Conservation (phyloP, 2,113 vertebrate species). For the Gobius niger region DNA sequence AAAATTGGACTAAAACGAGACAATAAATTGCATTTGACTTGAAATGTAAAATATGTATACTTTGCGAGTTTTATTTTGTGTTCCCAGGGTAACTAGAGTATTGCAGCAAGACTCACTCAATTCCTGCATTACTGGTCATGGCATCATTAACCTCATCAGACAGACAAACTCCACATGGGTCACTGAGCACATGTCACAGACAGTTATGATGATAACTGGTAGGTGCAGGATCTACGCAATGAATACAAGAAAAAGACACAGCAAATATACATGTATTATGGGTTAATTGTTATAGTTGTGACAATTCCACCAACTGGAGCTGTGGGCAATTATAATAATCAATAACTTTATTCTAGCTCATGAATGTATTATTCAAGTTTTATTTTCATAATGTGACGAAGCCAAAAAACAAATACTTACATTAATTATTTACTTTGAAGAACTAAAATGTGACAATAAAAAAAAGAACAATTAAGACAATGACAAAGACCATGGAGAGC, state of each 20-base stretch:
- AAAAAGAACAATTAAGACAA: constrained; percentile 35
- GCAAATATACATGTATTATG: background rate
- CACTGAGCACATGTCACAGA: constrained; percentile 55
- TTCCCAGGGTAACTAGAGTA: background rate
- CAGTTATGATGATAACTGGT: constrained; percentile 32
- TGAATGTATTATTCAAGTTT: background rate
- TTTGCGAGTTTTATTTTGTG: background rate
- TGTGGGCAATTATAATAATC: too few relatives aligned
- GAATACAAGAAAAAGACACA: constrained; percentile 28
- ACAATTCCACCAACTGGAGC: constrained; percentile 5
- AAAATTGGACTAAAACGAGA: too few relatives aligned
- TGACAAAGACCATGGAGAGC: constrained; percentile 9
- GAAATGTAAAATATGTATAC: background rate
- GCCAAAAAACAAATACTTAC: background rate
- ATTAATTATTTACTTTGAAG: background rate
- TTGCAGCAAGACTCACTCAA: constrained; percentile 20
- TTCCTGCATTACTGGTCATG: constrained; percentile 37
- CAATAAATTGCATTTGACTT: too few relatives aligned
- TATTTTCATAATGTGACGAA: background rate
- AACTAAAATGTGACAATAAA: background rate
- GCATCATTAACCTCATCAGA: constrained; percentile 53
- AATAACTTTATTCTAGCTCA: too few relatives aligned
- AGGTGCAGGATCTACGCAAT: constrained; percentile 17
- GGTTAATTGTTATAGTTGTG: background rate
- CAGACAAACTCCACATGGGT: constrained; percentile 46